Percentiles rank a stretch among this genome's conserved stretches.
These are phyloP conservation scores for Thunnus albacares DNA, from an alignment of 2,797 vertebrate genomes.

Conservation along the genomic window DNA sequence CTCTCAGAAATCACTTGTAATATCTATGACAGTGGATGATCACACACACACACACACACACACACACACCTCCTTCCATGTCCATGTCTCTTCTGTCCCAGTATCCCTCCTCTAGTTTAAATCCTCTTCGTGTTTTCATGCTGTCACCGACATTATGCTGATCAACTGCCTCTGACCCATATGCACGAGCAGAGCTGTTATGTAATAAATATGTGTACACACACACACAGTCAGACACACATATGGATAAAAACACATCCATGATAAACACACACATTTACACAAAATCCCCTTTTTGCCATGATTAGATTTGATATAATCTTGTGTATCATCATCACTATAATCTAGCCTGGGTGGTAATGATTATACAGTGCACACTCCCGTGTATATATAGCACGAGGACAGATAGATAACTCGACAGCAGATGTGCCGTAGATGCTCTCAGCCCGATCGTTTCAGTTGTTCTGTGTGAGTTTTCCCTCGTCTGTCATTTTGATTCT, in stretches of 20 bases:
- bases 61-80: slow-evolving; percentile 19
- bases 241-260: slow-evolving; percentile 46
- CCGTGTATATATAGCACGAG: no score
- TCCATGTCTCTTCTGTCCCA: not conserved
- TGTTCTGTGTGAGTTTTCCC: not conserved
- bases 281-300: slow-evolving; percentile 56
- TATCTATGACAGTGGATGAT: not conserved
- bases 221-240: slow-evolving; percentile 31
- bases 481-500: slow-evolving; percentile 25
- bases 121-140: slow-evolving; percentile 59
- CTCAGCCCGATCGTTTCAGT: not conserved
- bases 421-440: not conserved
- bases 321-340: slow-evolving; percentile 14
- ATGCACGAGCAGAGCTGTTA: slow-evolving; percentile 64
- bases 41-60: slow-evolving; percentile 8
- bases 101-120: slow-evolving; percentile 31
- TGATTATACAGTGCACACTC: slow-evolving; percentile 1
- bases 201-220: slow-evolving; percentile 58
- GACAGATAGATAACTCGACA: not conserved
- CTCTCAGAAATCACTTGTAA: not conserved
- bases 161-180: slow-evolving; percentile 68
- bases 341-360: slow-evolving; percentile 37
- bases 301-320: slow-evolving; percentile 54
- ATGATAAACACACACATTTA: slow-evolving; percentile 42
- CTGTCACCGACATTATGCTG: slow-evolving; percentile 55